A percentile compares a stretch with the other conserved stretches of the same genome.
Evolutionary conservation across 2,797 vertebrate genomes (phyloP).

Genomic region (Atherinosoma microstoma): DNA sequence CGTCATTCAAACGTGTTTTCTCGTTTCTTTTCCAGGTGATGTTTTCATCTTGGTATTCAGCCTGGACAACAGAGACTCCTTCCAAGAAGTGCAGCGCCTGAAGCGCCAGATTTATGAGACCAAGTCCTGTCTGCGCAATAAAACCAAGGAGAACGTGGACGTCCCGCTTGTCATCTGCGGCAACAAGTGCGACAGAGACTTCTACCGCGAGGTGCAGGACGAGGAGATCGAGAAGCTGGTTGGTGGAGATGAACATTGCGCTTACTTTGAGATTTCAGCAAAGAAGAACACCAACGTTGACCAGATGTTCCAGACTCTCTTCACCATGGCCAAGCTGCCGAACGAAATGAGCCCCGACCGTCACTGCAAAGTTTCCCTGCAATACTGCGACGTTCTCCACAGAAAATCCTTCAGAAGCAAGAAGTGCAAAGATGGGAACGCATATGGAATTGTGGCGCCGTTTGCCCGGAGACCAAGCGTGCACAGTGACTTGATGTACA

Average conservation of each 20-base stretch:
- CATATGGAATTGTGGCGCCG: constrained; percentile 93
- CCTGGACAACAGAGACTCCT: constrained; percentile 95
- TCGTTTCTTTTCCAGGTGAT: constrained; percentile 85
- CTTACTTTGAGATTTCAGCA: constrained; percentile 97
- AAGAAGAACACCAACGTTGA: constrained; percentile 96
- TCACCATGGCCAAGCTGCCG: constrained; percentile 94
- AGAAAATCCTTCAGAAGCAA: constrained; percentile 89
- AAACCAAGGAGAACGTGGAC: constrained; percentile 93
- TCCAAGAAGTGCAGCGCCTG: constrained; percentile 94
- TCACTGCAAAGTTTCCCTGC: constrained; percentile 93
- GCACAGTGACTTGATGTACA: constrained; percentile 98
- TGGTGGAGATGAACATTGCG: constrained; percentile 88
- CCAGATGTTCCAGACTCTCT: constrained; percentile 96
- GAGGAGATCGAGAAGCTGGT: constrained; percentile 91
- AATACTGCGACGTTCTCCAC: constrained; percentile 92
- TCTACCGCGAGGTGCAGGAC: constrained; percentile 90
- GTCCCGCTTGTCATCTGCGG: constrained; percentile 97
- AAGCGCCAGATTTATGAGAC: constrained; percentile 97
- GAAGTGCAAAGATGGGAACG: constrained; percentile 88
- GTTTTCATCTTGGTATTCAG: constrained; percentile 98
- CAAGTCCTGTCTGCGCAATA: constrained; percentile 95
- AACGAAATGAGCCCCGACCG: constrained; percentile 97
- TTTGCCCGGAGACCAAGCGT: constrained; percentile 95
- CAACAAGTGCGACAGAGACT: constrained; percentile 95
- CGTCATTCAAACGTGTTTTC: constrained; percentile 17